Percentiles rank a stretch among this genome's conserved stretches.
Conservation (phyloP, 2,888 invertebrate genomes). For the Toxonevra muliebris region DNA sequence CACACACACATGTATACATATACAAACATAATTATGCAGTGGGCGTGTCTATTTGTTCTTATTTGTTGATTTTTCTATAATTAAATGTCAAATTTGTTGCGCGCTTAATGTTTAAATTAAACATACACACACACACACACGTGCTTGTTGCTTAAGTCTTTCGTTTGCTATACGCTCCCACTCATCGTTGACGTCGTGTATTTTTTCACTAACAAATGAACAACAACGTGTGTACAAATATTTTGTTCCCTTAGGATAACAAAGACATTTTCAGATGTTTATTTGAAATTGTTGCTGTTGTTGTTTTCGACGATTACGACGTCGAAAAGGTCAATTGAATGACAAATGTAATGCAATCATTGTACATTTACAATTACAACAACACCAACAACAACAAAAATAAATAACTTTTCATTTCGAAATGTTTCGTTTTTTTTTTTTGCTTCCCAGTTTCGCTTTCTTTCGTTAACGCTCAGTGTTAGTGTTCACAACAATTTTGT, state of each 20-base stretch:
- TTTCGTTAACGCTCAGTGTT: conserved; percentile 12
- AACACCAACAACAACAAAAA: conserved; percentile 19
- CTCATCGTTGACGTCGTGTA: background rate
- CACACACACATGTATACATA: too few species aligned
- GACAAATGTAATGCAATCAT: conserved; percentile 45
- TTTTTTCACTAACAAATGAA: background rate
- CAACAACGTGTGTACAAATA: background rate
- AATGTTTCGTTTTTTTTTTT: conserved; percentile 2
- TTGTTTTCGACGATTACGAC: conserved; percentile 26
- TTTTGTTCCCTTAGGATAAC: conserved; percentile 38
- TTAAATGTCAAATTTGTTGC: too few species aligned
- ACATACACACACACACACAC: too few species aligned
- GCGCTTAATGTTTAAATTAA: too few species aligned
- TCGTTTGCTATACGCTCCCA: background rate
- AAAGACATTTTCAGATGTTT: conserved; percentile 38
- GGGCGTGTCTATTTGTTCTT: too few species aligned
- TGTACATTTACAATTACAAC: conserved; percentile 32
- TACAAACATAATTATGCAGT: too few species aligned
- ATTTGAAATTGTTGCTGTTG: conserved; percentile 2
- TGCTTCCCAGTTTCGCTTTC: conserved; percentile 37
- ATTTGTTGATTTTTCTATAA: too few species aligned
- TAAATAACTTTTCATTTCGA: conserved; percentile 41
- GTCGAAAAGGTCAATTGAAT: conserved; percentile 46
- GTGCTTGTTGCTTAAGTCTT: background rate
- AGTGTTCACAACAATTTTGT: too few species aligned